These are phyloP conservation scores for Sialis lutaria DNA, from an alignment of 2,888 invertebrate species.

Conservation along the genomic window DNA sequence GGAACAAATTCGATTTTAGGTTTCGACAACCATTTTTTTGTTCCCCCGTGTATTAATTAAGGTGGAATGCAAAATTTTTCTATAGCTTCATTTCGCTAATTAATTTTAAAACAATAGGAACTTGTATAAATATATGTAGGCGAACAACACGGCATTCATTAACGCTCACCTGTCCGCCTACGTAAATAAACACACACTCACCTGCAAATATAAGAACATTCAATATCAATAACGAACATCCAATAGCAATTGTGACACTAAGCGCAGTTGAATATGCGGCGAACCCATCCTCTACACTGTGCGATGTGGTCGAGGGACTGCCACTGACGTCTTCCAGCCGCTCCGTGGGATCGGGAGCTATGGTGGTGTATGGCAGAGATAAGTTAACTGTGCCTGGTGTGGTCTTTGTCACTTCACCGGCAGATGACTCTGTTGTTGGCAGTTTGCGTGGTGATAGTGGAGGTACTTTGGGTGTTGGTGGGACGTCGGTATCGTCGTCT, in stretches of 20 bases:
- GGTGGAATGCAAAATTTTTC: too few relatives aligned
- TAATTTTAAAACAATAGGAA: too few relatives aligned
- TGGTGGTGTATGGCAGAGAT: conserved; percentile 24
- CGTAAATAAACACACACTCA: too few relatives aligned
- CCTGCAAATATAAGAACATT: conserved; percentile 90
- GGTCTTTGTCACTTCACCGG: conserved; percentile 22
- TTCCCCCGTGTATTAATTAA: too few relatives aligned
- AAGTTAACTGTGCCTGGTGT: conserved; percentile 22
- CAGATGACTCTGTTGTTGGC: conserved; percentile 31
- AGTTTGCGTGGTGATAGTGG: conserved; percentile 35
- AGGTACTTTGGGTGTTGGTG: conserved; percentile 34
- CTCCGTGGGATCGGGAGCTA: conserved; percentile 28
- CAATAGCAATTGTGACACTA: conserved; percentile 87
- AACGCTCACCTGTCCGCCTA: too few relatives aligned
- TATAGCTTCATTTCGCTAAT: too few relatives aligned
- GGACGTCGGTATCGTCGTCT: conserved; percentile 43
- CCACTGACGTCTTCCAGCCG: conserved; percentile 30
- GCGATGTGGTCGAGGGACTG: conserved; percentile 25
- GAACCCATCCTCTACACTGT: conserved; percentile 61
- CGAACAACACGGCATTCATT: too few relatives aligned
- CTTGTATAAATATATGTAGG: too few relatives aligned
- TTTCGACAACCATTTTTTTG: too few relatives aligned
- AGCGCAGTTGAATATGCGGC: conserved; percentile 81
- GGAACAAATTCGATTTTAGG: too few relatives aligned
- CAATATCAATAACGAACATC: conserved; percentile 77